These are phyloP conservation scores for Drosophila tanythrix DNA, from an alignment of 2,888 invertebrate genomes.

Conservation along the genomic window DNA sequence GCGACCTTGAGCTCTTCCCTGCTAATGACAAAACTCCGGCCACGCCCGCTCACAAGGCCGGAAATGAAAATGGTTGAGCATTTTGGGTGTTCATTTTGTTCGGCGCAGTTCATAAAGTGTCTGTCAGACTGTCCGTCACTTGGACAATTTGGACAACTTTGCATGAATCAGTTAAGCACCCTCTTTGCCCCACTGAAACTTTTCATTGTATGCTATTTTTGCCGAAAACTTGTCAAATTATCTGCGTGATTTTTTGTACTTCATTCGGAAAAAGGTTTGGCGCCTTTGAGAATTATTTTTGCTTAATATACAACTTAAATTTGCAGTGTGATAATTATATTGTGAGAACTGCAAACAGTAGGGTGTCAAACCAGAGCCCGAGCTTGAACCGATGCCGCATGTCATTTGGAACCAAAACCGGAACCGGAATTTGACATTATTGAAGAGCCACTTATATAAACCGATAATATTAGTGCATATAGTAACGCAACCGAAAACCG, in stretches of 20 bases:
- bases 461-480: background rate
- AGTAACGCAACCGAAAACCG: background rate
- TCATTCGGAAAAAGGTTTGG: background rate
- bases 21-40: slow-evolving; percentile 25
- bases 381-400: background rate
- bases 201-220: background rate
- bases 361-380: too few species aligned
- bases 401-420: background rate
- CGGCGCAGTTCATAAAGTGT: background rate
- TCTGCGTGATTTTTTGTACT: background rate
- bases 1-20: slow-evolving; percentile 16
- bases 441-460: background rate
- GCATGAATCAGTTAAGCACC: slow-evolving; percentile 8
- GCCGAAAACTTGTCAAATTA: background rate
- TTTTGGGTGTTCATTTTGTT: slow-evolving; percentile 4
- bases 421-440: background rate
- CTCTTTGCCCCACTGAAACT: background rate
- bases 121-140: slow-evolving; percentile 2
- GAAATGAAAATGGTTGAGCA: slow-evolving; percentile 24
- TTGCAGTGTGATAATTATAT: background rate
- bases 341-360: background rate
- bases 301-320: background rate
- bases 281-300: background rate
- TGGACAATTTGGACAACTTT: slow-evolving; percentile 4
- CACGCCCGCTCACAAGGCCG: slow-evolving; percentile 11